Percentiles rank a stretch among this genome's conserved stretches.
Evolutionary conservation across 2,797 vertebrate genomes (phyloP).

Genomic region (Chiroxiphia lanceolata): DNA sequence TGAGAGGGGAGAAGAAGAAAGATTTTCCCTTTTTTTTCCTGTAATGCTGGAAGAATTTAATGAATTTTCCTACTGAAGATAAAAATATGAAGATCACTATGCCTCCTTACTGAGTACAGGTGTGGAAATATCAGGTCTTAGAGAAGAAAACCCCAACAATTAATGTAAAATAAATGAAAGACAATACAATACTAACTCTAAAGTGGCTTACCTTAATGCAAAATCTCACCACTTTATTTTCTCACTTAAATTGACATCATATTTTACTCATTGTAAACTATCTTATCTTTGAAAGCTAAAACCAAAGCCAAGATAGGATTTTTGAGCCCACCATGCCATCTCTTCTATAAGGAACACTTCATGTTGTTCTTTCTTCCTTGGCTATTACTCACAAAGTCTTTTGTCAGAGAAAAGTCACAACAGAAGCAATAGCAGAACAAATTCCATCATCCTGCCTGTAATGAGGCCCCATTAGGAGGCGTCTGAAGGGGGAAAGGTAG

Average conservation of each 20-base stretch:
- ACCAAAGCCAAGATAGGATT: not conserved
- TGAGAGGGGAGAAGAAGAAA: not conserved
- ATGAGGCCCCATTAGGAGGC: not conserved
- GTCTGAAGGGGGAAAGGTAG: not conserved
- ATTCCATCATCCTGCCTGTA: not conserved
- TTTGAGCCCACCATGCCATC: not conserved
- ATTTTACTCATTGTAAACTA: not conserved
- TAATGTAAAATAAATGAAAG: not conserved
- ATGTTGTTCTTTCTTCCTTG: fast-evolving
- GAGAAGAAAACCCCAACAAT: not conserved
- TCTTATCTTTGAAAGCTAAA: not conserved
- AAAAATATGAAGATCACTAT: not conserved
- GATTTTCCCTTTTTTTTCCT: not conserved
- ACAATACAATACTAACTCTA: not conserved
- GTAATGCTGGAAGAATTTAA: not conserved
- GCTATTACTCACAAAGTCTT: not conserved
- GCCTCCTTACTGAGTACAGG: not conserved
- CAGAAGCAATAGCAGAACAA: not conserved
- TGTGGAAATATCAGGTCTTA: not conserved
- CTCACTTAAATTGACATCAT: not conserved
- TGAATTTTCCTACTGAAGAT: not conserved
- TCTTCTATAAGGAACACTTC: not conserved
- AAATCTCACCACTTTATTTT: not conserved
- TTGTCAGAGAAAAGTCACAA: not conserved
- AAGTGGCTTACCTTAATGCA: not conserved